A percentile compares a stretch with the other conserved stretches of the same genome.
Evolutionary conservation across 2,888 invertebrate genomes (phyloP).

Genomic region (Phlogophora meticulosa): DNA sequence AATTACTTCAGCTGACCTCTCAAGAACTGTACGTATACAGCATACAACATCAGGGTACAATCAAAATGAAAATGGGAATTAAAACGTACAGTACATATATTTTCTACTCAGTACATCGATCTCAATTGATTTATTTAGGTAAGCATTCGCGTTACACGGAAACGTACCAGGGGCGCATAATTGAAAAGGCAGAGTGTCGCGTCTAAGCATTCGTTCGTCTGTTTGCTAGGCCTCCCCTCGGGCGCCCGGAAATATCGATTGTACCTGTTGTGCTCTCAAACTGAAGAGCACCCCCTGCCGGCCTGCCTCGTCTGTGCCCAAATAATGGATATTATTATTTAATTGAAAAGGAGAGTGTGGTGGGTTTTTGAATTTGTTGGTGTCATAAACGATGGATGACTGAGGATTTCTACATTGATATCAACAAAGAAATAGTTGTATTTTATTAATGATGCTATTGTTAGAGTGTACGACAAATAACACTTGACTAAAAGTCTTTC

Average conservation of each 20-base stretch:
- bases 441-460: constrained; percentile 7
- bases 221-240: constrained; percentile 70
- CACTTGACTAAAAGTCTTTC: too few species aligned
- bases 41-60: background rate
- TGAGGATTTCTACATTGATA: background rate
- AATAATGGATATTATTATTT: constrained; percentile 70
- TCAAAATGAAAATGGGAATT: background rate
- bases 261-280: constrained; percentile 78
- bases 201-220: constrained; percentile 77
- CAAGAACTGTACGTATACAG: background rate
- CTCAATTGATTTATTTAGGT: constrained; percentile 32
- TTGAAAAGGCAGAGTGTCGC: constrained; percentile 71
- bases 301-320: constrained; percentile 57
- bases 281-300: constrained; percentile 60
- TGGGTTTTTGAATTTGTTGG: constrained; percentile 37
- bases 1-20: constrained; percentile 29
- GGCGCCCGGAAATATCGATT: constrained; percentile 81
- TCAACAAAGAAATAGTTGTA: constrained; percentile 22
- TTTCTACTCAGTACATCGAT: constrained; percentile 23
- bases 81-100: background rate
- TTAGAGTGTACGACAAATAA: background rate
- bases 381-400: constrained; percentile 29
- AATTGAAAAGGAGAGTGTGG: constrained; percentile 63
- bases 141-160: constrained; percentile 17
- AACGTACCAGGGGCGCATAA: constrained; percentile 46